Evolutionary conservation across 2,888 invertebrate genomes (phyloP), one percentile per base, ranked within the genome.

Genomic region (Protodeltote pygarga): DNA sequence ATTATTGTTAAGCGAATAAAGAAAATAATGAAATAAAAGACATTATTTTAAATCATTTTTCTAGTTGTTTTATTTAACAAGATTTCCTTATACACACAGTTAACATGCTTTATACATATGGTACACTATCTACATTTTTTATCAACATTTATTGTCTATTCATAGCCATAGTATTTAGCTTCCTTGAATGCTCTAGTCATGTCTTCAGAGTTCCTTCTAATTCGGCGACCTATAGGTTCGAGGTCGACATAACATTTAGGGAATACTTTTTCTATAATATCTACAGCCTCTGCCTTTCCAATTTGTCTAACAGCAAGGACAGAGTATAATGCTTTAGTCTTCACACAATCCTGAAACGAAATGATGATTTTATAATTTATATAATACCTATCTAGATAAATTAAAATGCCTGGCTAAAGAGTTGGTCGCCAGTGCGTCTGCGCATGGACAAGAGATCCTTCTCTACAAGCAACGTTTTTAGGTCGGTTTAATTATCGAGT

Each of bases 211-310:
- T 95, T 96, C 47, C 96, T 92, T 60, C 95, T 93, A 54, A 96
- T 91, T 54, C 96, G 88, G 62, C 97, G 90, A 0, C 98, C 98
- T 33, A 98, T 94, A 0, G 99, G 99, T 79, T 99, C 99, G 66
- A 98, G 90, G 83, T 99, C 98, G 11, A 94, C 94, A 76, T 98
- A 98, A 82, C 99, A 99, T 79, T 95, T 96, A 0, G 95, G 93
- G 85, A 99, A 99, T 0, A 98, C 98, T 73, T 95, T 93, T 63
- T 98, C 96, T 14, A 99, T 95, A 0, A 96, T 94, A 16, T 93
- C 93, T 9, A 93, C 87, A 0, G 97, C 98, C 78, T 97, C 95
- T 33, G 93, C 90, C 48, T 93, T 89, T 0, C 93, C 91, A 10
- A 98, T 94, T 71, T 96, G 94, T 39, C 97, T 93, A 0, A 97